Evolutionary conservation across 2,113 vertebrate species (phyloP).

Genomic region (Mesocricetus auratus): DNA sequence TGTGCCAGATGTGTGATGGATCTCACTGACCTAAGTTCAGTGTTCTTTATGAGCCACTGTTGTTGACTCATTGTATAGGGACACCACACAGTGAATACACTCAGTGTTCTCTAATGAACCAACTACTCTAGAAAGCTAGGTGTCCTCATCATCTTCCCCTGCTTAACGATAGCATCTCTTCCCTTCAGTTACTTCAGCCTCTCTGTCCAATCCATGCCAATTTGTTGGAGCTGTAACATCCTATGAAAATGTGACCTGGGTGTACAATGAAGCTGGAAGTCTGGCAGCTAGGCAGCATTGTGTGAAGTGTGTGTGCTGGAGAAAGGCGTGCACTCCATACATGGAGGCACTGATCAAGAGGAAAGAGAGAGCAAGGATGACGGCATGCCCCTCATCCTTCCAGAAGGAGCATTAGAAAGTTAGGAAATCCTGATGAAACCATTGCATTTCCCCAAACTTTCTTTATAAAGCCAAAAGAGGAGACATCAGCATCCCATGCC

Average conservation of each 20-base stretch:
- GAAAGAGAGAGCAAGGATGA: not conserved
- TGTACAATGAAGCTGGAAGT: not conserved
- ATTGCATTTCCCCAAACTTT: not conserved
- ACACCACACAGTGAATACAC: not conserved
- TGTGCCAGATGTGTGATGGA: not conserved
- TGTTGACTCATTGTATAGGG: not conserved
- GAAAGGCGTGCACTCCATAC: not conserved
- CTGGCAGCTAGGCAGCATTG: not conserved
- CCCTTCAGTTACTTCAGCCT: not conserved
- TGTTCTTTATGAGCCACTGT: conserved; percentile 16
- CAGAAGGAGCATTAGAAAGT: not conserved
- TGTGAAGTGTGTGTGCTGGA: not conserved
- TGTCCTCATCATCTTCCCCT: not conserved
- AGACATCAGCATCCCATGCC: not conserved
- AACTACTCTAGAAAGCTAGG: not conserved
- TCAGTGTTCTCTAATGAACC: not conserved
- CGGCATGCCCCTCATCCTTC: not conserved
- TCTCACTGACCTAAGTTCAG: not conserved
- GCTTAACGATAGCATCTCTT: not conserved
- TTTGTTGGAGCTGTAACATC: not conserved
- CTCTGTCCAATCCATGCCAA: not conserved
- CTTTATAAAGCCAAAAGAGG: not conserved
- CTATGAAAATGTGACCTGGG: conserved; percentile 3
- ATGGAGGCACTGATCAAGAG: not conserved
- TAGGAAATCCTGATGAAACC: conserved; percentile 28